Base-by-base conservation (phyloP, 2,797 vertebrate genomes). In the Limosa lapponica region DNA sequence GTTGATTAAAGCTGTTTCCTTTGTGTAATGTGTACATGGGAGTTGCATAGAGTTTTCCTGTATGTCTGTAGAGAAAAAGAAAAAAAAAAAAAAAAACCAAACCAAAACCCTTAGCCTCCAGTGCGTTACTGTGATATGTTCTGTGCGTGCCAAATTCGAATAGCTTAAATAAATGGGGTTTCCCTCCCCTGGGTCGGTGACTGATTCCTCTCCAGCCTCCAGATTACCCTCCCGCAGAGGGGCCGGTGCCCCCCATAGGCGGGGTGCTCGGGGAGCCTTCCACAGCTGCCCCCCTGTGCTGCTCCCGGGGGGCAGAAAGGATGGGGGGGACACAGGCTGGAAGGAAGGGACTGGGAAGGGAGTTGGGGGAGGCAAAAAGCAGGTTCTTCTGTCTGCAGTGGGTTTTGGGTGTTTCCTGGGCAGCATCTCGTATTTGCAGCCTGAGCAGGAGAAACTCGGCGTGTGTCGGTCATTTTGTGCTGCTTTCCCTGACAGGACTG, bases 21-120 rank as follows among this genome's bases (percentile, higher is more conserved):
- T 96, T 90, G 93, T 97, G 95, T 96, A 95, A 96, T 88, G 95
- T 96, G 94, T 96, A 97, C 98, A 98, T 98, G 97, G 97, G 97
- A 97, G 98, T 96, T 96, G 93, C 95, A 84, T 94, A 94, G 92
- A 92, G 69, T 95, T 96, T 92, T 97, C 95, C 95, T 67, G 97
- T 97, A 97, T 97, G 83, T 91, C 97, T 96, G 96, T 97, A 95
- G 94, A 97, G 85, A 90, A 91, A 81, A 92, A 81, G 32, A 61
- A 55, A 44, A 14, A 32, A 28, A 16, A 30, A 14, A 17, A 11
- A 37, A 37, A 51, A 51, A 51, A 27, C 15, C 49, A 52, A 52
- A 32, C 15, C 62, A 85, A 92, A 93, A 62, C 78, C 79, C 85
- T 64, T 89, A 93, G 95, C 95, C 91, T 97, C 95, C 83, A 84